These are phyloP conservation scores for Sternarchorhynchus goeldii DNA, from an alignment of 2,797 vertebrate species.

Conservation along the genomic window DNA sequence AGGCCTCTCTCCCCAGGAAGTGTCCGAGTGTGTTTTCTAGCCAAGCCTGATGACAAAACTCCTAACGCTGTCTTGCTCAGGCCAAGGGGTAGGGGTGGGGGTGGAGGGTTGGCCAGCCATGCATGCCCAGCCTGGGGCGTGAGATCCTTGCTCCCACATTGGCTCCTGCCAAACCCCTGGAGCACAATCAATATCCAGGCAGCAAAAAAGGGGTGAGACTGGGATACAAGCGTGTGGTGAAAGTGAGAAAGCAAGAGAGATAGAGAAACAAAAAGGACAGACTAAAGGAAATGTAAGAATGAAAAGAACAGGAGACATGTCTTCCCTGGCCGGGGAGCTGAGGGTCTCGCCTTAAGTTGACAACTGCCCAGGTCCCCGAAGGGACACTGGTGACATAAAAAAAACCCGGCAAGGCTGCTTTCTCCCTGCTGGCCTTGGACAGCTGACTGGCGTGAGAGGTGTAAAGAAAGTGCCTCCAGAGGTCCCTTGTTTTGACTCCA, in stretches of 20 bases:
- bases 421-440: constrained; percentile 22
- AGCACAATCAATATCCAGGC: constrained; percentile 59
- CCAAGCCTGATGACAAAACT: constrained; percentile 13
- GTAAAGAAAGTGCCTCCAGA: constrained; percentile 53
- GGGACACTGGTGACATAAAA: constrained; percentile 45
- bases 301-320: constrained; percentile 25
- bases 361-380: constrained; percentile 47
- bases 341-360: constrained; percentile 50
- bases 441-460: constrained; percentile 43
- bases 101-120: constrained; percentile 41
- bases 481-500: background rate
- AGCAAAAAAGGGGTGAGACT: constrained; percentile 14
- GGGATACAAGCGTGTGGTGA: no score
- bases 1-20: background rate
- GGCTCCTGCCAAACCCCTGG: constrained; percentile 56
- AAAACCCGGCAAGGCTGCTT: constrained; percentile 9
- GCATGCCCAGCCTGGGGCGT: constrained; percentile 57
- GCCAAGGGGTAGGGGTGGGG: constrained; percentile 14
- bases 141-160: constrained; percentile 59
- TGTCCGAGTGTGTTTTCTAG: constrained; percentile 9
- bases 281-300: constrained; percentile 45
- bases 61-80: constrained; percentile 5
- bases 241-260: constrained; percentile 9
- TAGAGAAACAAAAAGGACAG: constrained; percentile 29
- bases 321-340: constrained; percentile 43